Conservation (phyloP, 2,797 vertebrate species). For the Holocentrus rufus region DNA sequence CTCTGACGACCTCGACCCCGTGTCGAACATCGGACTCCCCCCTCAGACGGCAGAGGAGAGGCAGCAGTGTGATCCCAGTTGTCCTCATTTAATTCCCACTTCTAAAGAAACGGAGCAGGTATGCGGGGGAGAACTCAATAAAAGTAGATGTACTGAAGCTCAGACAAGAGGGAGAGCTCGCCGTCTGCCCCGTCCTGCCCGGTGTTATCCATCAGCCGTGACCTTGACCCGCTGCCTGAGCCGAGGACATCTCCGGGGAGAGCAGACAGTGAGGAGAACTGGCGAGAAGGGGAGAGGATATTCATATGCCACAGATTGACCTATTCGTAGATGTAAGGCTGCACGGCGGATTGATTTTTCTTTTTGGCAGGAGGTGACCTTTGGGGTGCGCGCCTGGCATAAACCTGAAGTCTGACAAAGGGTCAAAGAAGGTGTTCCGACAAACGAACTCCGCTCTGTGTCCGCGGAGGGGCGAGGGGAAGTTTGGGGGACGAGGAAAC, state of each 20-base stretch:
- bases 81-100: conserved; percentile 35
- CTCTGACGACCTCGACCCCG: conserved; percentile 27
- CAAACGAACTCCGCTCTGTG: conserved; percentile 12
- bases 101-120: conserved; percentile 15
- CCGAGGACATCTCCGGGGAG: conserved; percentile 49
- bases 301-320: conserved; percentile 66
- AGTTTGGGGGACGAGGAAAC: not conserved
- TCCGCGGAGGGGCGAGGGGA: not conserved
- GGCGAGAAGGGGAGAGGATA: conserved; percentile 43
- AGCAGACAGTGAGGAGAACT: conserved; percentile 28
- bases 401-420: conserved; percentile 45
- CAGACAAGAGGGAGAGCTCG: conserved; percentile 36
- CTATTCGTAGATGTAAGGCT: conserved; percentile 67
- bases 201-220: conserved; percentile 55
- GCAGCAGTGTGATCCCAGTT: conserved; percentile 16
- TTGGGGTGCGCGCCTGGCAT: conserved; percentile 46
- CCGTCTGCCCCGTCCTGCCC: conserved; percentile 22
- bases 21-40: conserved; percentile 16
- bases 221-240: conserved; percentile 61
- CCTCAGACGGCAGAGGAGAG: not conserved
- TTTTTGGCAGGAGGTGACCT: conserved; percentile 67
- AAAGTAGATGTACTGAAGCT: conserved; percentile 29
- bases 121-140: conserved; percentile 29
- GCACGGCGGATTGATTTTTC: conserved; percentile 70
- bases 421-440: conserved; percentile 24